These are phyloP conservation scores for Heliothis peltigera DNA, from an alignment of 2,888 invertebrate species.

Conservation along the genomic window DNA sequence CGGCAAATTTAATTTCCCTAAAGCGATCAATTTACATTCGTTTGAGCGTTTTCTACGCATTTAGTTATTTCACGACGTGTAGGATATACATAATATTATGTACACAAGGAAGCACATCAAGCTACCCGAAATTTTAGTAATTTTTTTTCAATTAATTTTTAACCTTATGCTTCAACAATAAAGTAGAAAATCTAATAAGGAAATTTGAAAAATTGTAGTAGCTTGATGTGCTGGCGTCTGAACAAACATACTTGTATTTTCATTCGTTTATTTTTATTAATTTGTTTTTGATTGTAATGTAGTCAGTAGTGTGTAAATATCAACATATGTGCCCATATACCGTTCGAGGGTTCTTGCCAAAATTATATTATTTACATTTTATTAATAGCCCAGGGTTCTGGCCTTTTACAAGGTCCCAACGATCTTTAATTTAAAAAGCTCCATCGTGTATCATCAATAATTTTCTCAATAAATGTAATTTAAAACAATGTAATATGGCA, in stretches of 20 bases:
- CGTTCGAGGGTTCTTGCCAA: conserved; percentile 31
- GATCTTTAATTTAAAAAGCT: conserved; percentile 36
- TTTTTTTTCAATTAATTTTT: too few relatives aligned
- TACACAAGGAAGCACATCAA: too few relatives aligned
- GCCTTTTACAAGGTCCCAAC: conserved; percentile 43
- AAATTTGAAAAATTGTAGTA: too few relatives aligned
- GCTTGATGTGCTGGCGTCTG: too few relatives aligned
- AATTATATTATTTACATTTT: conserved; percentile 39
- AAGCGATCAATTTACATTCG: conserved; percentile 7
- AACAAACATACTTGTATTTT: neutral
- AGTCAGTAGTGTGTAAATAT: conserved; percentile 9
- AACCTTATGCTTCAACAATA: too few relatives aligned
- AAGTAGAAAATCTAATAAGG: too few relatives aligned
- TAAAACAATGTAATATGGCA: conserved; percentile 54
- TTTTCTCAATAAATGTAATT: conserved; percentile 48
- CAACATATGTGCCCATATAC: conserved; percentile 15
- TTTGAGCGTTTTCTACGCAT: neutral
- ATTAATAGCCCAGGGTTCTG: conserved; percentile 28
- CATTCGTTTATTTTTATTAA: too few relatives aligned
- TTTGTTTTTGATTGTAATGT: too few relatives aligned
- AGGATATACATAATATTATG: conserved; percentile 8
- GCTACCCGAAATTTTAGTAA: too few relatives aligned
- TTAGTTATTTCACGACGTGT: neutral
- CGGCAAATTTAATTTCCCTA: conserved; percentile 12
- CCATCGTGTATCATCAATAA: conserved; percentile 35